Evolutionary conservation across 2,888 invertebrate species (phyloP).

Genomic region (Oegoconia quadripuncta): DNA sequence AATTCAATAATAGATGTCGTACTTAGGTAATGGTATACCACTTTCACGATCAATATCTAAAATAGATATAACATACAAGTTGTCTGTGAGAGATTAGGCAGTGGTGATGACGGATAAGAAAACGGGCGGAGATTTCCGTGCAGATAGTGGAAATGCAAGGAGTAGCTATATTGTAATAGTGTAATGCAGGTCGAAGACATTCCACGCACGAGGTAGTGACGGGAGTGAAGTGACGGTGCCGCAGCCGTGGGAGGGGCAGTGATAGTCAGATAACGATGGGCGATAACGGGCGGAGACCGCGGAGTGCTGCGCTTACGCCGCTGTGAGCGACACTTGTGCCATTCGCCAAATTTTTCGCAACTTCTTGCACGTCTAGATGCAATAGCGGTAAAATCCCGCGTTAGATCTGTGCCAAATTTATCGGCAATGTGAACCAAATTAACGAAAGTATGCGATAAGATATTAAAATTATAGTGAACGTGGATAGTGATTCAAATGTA

Average conservation of each 20-base stretch:
- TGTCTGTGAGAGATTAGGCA: not conserved
- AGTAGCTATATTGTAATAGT: no score
- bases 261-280: constrained; percentile 62
- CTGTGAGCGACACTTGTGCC: constrained; percentile 25
- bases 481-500: not conserved
- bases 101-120: constrained; percentile 9
- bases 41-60: no score
- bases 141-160: constrained; percentile 7
- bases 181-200: constrained; percentile 18
- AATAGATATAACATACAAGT: no score
- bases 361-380: constrained; percentile 42
- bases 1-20: no score
- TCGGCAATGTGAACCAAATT: constrained; percentile 12
- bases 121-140: constrained; percentile 6
- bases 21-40: no score
- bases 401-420: constrained; percentile 20
- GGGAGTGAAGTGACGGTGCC: constrained; percentile 39
- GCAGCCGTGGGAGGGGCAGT: constrained; percentile 45
- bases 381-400: constrained; percentile 36
- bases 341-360: constrained; percentile 28
- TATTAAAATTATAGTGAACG: not conserved
- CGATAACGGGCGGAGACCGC: constrained; percentile 60
- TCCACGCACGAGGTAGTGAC: constrained; percentile 10
- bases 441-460: no score
- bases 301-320: constrained; percentile 24